Evolutionary conservation across 2,113 vertebrate genomes (phyloP).

Genomic region (Vanacampus margaritifer): DNA sequence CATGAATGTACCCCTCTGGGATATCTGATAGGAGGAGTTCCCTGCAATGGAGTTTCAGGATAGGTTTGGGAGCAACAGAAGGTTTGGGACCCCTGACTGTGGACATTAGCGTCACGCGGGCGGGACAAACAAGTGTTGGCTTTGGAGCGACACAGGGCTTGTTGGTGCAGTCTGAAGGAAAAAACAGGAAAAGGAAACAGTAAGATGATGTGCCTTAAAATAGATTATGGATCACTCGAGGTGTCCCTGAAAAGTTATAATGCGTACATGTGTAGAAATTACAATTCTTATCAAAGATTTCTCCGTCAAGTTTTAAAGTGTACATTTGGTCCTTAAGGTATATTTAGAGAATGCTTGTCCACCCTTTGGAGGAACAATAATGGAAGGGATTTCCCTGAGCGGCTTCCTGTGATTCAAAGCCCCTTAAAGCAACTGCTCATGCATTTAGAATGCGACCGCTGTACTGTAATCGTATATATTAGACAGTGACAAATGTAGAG

Average conservation of each 20-base stretch:
- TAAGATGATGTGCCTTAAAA: constrained; percentile 68
- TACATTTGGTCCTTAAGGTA: not conserved
- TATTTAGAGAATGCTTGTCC: constrained; percentile 13
- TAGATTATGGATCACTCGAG: constrained; percentile 58
- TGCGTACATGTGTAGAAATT: not conserved
- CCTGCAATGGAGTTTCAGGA: constrained; percentile 50
- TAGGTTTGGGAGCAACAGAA: constrained; percentile 88
- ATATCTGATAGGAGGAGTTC: constrained; percentile 55
- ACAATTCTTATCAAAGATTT: not conserved
- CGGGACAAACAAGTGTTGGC: constrained; percentile 76
- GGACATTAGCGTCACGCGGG: constrained; percentile 72
- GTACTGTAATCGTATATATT: not conserved
- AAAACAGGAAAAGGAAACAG: constrained; percentile 72
- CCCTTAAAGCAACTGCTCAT: constrained; percentile 27
- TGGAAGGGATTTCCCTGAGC: constrained; percentile 64
- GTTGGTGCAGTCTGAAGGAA: constrained; percentile 76
- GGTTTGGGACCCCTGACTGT: constrained; percentile 83
- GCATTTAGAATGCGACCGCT: constrained; percentile 5
- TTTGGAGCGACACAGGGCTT: constrained; percentile 88
- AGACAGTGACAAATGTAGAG: constrained; percentile 6
- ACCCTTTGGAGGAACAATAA: constrained; percentile 45
- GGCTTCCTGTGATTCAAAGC: constrained; percentile 67
- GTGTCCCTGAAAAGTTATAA: constrained; percentile 39
- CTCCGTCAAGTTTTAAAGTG: not conserved
- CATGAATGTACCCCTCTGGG: constrained; percentile 73